phyloP scores from a whole-genome alignment of 1,140 invertebrate genomes.

The Drosophila sucinea region DNA sequence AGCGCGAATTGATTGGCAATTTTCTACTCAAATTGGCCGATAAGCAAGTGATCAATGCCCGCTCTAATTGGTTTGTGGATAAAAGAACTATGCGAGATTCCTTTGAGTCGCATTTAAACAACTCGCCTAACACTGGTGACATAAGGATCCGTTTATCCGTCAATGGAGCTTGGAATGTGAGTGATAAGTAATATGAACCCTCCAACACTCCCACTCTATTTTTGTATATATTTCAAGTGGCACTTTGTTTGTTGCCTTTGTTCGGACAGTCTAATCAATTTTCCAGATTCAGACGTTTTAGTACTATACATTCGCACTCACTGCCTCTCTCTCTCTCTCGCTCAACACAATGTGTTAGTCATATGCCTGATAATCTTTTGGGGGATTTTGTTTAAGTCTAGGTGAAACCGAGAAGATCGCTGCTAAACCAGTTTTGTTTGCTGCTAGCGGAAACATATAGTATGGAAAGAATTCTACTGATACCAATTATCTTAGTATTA shows the following conservation, averaged over 20 bases:
- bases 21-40: conserved; percentile 64
- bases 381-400: background rate
- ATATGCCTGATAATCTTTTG: background rate
- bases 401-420: background rate
- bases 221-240: background rate
- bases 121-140: conserved; percentile 27
- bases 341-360: background rate
- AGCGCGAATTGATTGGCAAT: conserved; percentile 64
- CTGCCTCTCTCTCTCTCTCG: background rate
- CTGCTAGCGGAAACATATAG: background rate
- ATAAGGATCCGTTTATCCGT: conserved; percentile 34
- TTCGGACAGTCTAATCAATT: background rate
- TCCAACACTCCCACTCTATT: background rate
- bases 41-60: conserved; percentile 49
- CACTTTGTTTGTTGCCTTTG: conserved; percentile 3
- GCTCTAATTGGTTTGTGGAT: conserved; percentile 56
- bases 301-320: background rate
- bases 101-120: conserved; percentile 34
- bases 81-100: conserved; percentile 43
- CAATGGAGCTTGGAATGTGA: conserved; percentile 56
- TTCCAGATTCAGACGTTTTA: background rate
- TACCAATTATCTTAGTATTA: background rate
- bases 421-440: background rate
- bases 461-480: background rate
- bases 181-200: conserved; percentile 16